phyloP scores from a whole-genome alignment of 2,113 vertebrate genomes.

The Jacana jacana region DNA sequence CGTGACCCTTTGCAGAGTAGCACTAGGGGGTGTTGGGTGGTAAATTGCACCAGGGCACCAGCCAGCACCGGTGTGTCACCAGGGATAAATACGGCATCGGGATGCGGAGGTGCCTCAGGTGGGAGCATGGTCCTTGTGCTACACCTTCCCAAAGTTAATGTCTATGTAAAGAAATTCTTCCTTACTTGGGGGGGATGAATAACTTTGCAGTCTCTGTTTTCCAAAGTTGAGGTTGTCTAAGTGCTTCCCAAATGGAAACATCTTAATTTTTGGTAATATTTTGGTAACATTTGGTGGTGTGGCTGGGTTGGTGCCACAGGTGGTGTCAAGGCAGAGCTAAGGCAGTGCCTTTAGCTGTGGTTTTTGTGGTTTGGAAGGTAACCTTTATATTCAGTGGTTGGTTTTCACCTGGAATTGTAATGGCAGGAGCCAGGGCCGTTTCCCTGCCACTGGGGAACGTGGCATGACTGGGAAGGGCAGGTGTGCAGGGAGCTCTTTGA shows the following conservation, averaged over 20 bases:
- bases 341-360: neutral
- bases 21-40: fast-evolving
- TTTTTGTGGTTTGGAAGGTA: neutral
- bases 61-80: fast-evolving
- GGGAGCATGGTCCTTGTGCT: fast-evolving
- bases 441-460: fast-evolving
- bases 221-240: neutral
- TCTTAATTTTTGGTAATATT: neutral
- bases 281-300: fast-evolving
- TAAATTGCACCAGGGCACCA: neutral
- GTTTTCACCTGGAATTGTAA: fast-evolving
- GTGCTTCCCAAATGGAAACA: neutral
- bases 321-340: neutral
- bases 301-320: fast-evolving
- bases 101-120: fast-evolving
- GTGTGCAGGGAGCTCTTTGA: neutral
- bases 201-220: neutral
- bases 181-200: neutral
- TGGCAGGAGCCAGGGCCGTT: neutral
- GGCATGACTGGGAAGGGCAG: neutral
- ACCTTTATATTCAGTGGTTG: fast-evolving
- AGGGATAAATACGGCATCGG: neutral
- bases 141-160: fast-evolving
- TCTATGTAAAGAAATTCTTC: too few species aligned
- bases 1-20: neutral